phyloP scores from a whole-genome alignment of 2,888 invertebrate genomes.

The Hyposoter didymator region DNA sequence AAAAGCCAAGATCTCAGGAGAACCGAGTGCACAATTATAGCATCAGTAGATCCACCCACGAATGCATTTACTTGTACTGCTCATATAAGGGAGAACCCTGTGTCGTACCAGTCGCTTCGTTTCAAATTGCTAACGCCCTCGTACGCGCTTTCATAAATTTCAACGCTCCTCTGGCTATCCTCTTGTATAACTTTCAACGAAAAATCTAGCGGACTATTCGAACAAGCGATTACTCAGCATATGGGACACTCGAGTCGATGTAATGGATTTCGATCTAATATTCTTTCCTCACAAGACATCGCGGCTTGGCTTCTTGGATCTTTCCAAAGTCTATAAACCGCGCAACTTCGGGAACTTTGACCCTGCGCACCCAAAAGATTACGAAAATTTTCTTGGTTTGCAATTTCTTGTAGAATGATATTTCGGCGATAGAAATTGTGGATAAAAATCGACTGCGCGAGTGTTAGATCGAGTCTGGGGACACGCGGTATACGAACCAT shows the following conservation, averaged over 20 bases:
- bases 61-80: conserved; percentile 31
- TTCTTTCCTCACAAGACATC: neutral
- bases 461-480: neutral
- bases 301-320: too few relatives aligned
- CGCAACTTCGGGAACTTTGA: too few relatives aligned
- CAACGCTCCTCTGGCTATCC: conserved; percentile 37
- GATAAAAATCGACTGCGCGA: neutral
- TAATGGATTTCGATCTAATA: neutral
- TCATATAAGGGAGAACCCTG: conserved; percentile 47
- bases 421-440: neutral
- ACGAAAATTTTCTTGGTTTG: too few relatives aligned
- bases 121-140: conserved; percentile 65
- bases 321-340: too few relatives aligned
- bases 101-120: conserved; percentile 51
- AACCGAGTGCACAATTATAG: conserved; percentile 44
- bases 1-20: conserved; percentile 43
- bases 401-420: neutral
- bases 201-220: conserved; percentile 9
- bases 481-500: neutral
- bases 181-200: conserved; percentile 7
- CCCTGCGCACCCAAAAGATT: too few relatives aligned
- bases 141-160: conserved; percentile 63
- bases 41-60: conserved; percentile 56
- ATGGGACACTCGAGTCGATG: neutral
- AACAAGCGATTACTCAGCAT: conserved; percentile 11